phyloP scores from a whole-genome alignment of 2,113 vertebrate species.

The Colius striatus region DNA sequence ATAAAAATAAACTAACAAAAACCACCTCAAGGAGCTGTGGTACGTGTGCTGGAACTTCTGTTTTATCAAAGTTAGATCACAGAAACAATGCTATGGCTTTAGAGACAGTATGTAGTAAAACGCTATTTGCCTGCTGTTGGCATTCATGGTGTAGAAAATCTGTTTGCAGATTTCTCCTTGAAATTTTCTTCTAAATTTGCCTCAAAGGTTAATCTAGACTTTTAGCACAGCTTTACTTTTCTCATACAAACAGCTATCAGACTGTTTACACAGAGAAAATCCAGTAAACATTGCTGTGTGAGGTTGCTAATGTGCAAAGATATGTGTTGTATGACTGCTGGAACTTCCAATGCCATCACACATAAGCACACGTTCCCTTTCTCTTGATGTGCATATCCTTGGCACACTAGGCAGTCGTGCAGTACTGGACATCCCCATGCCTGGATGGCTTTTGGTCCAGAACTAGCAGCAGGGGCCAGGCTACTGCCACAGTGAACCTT shows the following conservation, averaged over 20 bases:
- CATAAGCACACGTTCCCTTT: background rate
- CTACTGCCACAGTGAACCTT: background rate
- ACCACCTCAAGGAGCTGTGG: background rate
- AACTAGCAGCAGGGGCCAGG: background rate
- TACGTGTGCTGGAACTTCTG: background rate
- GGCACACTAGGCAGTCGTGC: background rate
- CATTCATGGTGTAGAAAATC: conserved; percentile 1
- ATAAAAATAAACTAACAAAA: background rate
- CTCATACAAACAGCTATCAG: conserved; percentile 57
- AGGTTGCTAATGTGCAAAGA: conserved; percentile 28
- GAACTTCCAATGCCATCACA: background rate
- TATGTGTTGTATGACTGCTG: background rate
- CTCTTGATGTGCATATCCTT: accelerated
- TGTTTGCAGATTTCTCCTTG: background rate
- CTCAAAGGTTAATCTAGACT: conserved; percentile 37
- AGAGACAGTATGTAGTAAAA: background rate
- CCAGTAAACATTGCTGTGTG: background rate
- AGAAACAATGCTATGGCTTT: background rate
- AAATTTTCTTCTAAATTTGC: conserved; percentile 32
- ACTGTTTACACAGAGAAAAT: conserved; percentile 7
- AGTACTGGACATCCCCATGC: accelerated
- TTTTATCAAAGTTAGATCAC: conserved; percentile 1
- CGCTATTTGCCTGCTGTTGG: background rate
- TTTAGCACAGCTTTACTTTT: conserved; percentile 55
- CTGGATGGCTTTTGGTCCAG: background rate